These are phyloP conservation scores for Lapara coniferarum DNA, from an alignment of 2,888 invertebrate genomes.

Conservation along the genomic window DNA sequence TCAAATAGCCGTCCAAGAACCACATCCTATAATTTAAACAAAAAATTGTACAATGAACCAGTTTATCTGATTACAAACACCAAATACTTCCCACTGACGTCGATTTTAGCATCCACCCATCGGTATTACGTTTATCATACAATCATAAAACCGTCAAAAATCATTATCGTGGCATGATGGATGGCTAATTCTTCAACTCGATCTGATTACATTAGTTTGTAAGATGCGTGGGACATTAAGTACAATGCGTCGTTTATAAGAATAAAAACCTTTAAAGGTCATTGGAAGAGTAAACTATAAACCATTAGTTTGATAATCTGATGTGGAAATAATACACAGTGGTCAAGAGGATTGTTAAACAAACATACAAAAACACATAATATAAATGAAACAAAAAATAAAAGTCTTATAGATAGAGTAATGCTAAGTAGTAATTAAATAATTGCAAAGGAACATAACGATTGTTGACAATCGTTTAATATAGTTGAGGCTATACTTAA, in stretches of 20 bases:
- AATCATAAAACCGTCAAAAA: conserved; percentile 76
- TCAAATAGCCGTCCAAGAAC: background rate
- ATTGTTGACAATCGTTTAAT: no score
- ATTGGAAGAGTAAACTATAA: conserved; percentile 37
- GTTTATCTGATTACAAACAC: background rate
- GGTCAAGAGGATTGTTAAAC: background rate
- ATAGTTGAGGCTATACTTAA: no score
- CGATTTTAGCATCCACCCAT: conserved; percentile 9
- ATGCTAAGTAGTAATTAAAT: no score
- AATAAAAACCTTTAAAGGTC: conserved; percentile 48
- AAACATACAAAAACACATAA: no score
- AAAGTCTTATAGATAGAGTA: no score
- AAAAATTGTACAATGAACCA: background rate
- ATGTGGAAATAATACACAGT: background rate
- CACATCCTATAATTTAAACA: conserved; percentile 12
- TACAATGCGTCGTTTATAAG: conserved; percentile 74
- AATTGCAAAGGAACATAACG: no score
- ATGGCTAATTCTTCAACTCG: conserved; percentile 68
- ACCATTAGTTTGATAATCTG: conserved; percentile 13
- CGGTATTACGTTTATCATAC: conserved; percentile 65
- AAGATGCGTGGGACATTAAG: conserved; percentile 77
- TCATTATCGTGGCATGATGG: conserved; percentile 79
- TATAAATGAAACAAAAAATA: no score
- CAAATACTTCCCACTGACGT: conserved; percentile 14
- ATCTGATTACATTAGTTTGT: conserved; percentile 69